Conservation (phyloP, 2,797 vertebrate species). For the Mycteria americana region DNA sequence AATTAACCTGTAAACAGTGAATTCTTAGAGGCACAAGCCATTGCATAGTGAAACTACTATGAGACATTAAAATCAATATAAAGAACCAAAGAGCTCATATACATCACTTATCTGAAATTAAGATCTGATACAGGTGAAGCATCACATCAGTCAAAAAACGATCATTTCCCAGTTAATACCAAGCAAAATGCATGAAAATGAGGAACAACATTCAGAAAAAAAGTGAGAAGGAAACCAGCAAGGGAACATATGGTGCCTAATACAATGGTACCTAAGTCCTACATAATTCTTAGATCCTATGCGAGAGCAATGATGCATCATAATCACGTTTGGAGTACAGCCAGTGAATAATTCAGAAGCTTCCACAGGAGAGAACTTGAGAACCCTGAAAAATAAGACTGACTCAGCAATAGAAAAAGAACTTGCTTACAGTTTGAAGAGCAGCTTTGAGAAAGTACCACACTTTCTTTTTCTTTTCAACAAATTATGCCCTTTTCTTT, state of each 20-base stretch:
- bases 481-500: not conserved
- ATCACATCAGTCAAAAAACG: not conserved
- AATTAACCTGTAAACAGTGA: not conserved
- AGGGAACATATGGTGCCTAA: not conserved
- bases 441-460: not conserved
- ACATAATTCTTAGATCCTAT: not conserved
- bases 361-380: not conserved
- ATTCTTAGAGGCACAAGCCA: not conserved
- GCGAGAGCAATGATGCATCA: not conserved
- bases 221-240: not conserved
- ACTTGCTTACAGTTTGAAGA: not conserved
- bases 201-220: not conserved
- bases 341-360: not conserved
- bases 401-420: not conserved
- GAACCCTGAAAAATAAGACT: not conserved
- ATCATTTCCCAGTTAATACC: not conserved
- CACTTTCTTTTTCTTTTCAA: not conserved
- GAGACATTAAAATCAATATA: not conserved
- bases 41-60: not conserved
- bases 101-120: not conserved
- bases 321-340: not conserved
- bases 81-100: not conserved
- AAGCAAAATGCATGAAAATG: not conserved
- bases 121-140: not conserved
- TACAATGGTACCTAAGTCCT: not conserved